Percentiles rank a stretch among this genome's conserved stretches.
Evolutionary conservation across 1,140 invertebrate species (phyloP).

Genomic region (Hylyphantes graminicola): DNA sequence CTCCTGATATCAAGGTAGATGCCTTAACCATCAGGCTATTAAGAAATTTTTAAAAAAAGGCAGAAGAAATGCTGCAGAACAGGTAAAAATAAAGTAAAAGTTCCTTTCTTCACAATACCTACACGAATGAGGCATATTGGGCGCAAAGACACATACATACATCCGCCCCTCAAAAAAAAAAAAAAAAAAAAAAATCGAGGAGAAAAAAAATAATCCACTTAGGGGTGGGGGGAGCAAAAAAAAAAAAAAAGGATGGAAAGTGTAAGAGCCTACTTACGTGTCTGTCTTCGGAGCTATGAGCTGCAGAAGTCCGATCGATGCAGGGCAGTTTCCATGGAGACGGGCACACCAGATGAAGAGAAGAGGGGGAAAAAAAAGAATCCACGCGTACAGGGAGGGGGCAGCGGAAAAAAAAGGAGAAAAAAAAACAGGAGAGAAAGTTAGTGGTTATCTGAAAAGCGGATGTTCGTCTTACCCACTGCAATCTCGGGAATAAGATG

Average conservation of each 20-base stretch:
- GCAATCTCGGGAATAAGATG: conserved; percentile 59
- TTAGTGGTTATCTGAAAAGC: conserved; percentile 61
- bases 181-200: neutral
- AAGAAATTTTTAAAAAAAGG: too few relatives aligned
- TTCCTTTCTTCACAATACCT: too few relatives aligned
- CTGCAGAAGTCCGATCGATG: conserved; percentile 56
- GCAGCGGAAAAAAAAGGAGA: conserved; percentile 23
- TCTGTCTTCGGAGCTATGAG: conserved; percentile 63
- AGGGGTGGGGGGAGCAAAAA: conserved; percentile 38
- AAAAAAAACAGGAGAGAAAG: conserved; percentile 53
- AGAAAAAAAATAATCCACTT: conserved; percentile 59
- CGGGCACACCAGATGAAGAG: conserved; percentile 21
- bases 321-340: conserved; percentile 28
- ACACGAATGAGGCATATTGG: conserved; percentile 54
- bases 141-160: conserved; percentile 57
- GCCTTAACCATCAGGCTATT: too few relatives aligned
- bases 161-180: conserved; percentile 18
- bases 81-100: too few relatives aligned
- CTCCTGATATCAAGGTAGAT: too few relatives aligned
- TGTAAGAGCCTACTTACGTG: conserved; percentile 63
- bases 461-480: conserved; percentile 59
- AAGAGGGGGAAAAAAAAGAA: conserved; percentile 30
- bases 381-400: conserved; percentile 44
- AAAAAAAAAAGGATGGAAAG: conserved; percentile 51
- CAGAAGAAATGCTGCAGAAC: too few relatives aligned